Evolutionary conservation across 2,888 invertebrate genomes (phyloP).

Genomic region (Rhaphigaster nebulosa): DNA sequence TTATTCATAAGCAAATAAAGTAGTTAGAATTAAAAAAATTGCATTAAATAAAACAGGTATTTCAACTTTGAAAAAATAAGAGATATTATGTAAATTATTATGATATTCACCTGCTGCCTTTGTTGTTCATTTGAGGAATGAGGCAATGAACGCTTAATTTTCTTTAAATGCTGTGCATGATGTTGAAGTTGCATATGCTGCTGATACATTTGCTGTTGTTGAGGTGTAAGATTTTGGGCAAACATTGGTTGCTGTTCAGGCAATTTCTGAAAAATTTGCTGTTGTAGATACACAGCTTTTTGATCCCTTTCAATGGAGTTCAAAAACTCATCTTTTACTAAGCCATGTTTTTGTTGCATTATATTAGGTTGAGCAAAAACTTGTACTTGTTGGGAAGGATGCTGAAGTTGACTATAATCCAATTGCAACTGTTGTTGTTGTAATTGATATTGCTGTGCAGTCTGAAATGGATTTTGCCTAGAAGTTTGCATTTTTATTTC

Average conservation of each 20-base stretch:
- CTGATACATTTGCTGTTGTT: constrained; percentile 70
- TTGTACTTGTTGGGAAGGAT: constrained; percentile 58
- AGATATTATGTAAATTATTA: not conserved
- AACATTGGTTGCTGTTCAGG: constrained; percentile 69
- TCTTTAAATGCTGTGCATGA: constrained; percentile 69
- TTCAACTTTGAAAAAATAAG: not conserved
- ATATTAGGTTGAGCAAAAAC: constrained; percentile 64
- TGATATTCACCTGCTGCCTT: constrained; percentile 61
- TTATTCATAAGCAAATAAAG: not conserved
- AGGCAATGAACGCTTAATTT: constrained; percentile 68
- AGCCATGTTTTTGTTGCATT: constrained; percentile 64
- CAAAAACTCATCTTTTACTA: constrained; percentile 57
- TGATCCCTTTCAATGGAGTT: constrained; percentile 68
- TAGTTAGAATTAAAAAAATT: not conserved
- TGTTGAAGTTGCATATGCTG: constrained; percentile 71
- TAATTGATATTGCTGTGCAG: constrained; percentile 60
- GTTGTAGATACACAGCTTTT: constrained; percentile 69
- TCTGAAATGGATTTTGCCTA: constrained; percentile 32
- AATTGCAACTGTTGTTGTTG: constrained; percentile 58
- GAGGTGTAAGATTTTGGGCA: constrained; percentile 74
- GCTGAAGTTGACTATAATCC: constrained; percentile 59
- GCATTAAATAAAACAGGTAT: not conserved
- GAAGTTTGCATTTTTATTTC: constrained; percentile 39
- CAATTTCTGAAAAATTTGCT: constrained; percentile 72
- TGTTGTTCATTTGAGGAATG: constrained; percentile 63